Conservation (phyloP, 2,888 invertebrate species). For the Drosophila stalkeri region DNA sequence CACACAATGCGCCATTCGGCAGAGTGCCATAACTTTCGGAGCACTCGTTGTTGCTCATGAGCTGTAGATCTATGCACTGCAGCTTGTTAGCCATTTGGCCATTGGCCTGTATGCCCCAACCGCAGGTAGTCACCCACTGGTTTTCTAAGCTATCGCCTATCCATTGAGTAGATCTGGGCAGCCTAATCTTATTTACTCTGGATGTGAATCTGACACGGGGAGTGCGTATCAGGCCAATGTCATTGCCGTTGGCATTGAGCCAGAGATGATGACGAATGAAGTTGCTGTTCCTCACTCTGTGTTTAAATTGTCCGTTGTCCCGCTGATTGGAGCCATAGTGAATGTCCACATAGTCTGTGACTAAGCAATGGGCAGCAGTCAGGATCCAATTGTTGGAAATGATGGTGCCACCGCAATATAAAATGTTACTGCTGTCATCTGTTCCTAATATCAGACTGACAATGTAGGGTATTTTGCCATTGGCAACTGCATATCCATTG, state of each 20-base stretch:
- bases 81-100: constrained; percentile 64
- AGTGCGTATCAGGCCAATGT: constrained; percentile 71
- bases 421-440: constrained; percentile 30
- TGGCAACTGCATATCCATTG: constrained; percentile 60
- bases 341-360: constrained; percentile 56
- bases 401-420: constrained; percentile 53
- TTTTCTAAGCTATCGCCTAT: constrained; percentile 66
- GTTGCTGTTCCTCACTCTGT: constrained; percentile 34
- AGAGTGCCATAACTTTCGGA: constrained; percentile 31
- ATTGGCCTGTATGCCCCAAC: constrained; percentile 84
- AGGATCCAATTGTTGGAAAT: constrained; percentile 38
- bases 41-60: constrained; percentile 81
- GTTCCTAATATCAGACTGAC: constrained; percentile 56
- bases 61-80: constrained; percentile 75
- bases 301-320: constrained; percentile 26
- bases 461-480: constrained; percentile 65
- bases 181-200: constrained; percentile 33
- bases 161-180: constrained; percentile 41
- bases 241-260: constrained; percentile 47
- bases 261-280: constrained; percentile 22
- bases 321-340: constrained; percentile 53
- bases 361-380: constrained; percentile 53
- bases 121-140: constrained; percentile 81
- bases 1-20: constrained; percentile 58
- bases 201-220: constrained; percentile 41